Evolutionary conservation across 2,888 invertebrate species (phyloP), one percentile per base, ranked within the genome.

Genomic region (Aquatica leii): DNA sequence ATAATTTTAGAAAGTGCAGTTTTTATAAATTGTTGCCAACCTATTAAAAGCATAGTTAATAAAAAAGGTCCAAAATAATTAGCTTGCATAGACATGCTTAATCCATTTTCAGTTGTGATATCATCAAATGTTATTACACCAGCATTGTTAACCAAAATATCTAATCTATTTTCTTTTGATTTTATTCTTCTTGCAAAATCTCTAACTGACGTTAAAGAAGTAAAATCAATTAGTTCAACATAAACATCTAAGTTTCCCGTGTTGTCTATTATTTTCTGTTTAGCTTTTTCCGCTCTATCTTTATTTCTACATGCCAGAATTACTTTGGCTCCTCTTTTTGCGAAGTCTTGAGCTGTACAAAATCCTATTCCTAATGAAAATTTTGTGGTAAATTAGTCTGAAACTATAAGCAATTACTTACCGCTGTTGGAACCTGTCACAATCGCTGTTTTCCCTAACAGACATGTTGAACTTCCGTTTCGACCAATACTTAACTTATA

Each of bases 121-220:
- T 46, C n/a, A 18, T 46, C 46, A 46, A 18, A 20, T 6, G 18
- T 18, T n/a, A 46, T 17, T 2, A 20, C 46, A 11, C 46, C 46
- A 11, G 46, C 46, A 20, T 46, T 46, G 20, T 46, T 46, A 17
- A 46, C 46, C 11, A 46, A 20, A 20, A 46, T 46, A 18, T 46
- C 18, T 18, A 46, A 11, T 18, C 8, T 46, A 1, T 46, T 18
- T 5, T 46, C 18, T 0, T 78, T 74, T 35, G 78, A 77, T 63
- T 83, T 83, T 20, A 90, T 81, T 20, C 85, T 83, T 1, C 85
- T 82, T 0, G 88, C 89, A 75, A 91, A 91, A 31, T 81, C 78
- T 50, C 88, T 80, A 0, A 88, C 82, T 0, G 87, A 87, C 0
- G 77, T 71, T 11, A 87, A 77, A 0, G 86, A 86, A 0, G 83